These are phyloP conservation scores for Dendroctonus ponderosae DNA, from an alignment of 1,140 invertebrate species.

Conservation along the genomic window DNA sequence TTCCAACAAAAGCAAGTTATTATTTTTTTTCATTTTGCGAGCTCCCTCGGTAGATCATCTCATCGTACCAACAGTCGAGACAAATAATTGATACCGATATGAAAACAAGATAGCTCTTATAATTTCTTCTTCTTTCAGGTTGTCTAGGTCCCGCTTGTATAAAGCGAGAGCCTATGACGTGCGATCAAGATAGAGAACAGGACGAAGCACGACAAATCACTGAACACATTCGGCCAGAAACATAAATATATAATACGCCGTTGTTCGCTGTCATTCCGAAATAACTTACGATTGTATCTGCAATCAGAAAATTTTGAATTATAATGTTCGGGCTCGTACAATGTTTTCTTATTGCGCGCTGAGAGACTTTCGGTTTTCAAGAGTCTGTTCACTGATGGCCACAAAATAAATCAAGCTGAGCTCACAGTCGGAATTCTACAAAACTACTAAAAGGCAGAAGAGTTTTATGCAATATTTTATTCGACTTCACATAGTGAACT, in stretches of 20 bases:
- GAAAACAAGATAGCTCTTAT: conserved; percentile 18
- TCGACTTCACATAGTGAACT: no score
- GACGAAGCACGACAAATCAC: conserved; percentile 29
- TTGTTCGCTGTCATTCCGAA: conserved; percentile 25
- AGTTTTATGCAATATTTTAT: no score
- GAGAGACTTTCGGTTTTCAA: no score
- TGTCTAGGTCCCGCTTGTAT: conserved; percentile 13
- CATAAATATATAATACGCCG: conserved; percentile 27
- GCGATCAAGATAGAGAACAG: conserved; percentile 20
- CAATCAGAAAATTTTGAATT: conserved; percentile 27
- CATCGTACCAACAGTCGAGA: conserved; percentile 1
- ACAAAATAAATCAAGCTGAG: no score
- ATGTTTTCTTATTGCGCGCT: neutral
- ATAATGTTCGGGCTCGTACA: conserved; percentile 8
- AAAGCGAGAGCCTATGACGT: conserved; percentile 17
- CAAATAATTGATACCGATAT: conserved; percentile 12
- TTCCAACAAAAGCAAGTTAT: no score
- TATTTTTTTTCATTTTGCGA: no score
- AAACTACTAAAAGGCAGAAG: no score
- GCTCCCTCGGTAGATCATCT: no score
- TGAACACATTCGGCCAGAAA: conserved; percentile 28
- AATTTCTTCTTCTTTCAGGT: conserved; percentile 24
- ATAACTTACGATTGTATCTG: conserved; percentile 26
- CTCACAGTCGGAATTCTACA: no score
- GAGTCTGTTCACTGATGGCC: no score